Conservation (phyloP, 1,140 invertebrate genomes). For the Zaprionus taronus region DNA sequence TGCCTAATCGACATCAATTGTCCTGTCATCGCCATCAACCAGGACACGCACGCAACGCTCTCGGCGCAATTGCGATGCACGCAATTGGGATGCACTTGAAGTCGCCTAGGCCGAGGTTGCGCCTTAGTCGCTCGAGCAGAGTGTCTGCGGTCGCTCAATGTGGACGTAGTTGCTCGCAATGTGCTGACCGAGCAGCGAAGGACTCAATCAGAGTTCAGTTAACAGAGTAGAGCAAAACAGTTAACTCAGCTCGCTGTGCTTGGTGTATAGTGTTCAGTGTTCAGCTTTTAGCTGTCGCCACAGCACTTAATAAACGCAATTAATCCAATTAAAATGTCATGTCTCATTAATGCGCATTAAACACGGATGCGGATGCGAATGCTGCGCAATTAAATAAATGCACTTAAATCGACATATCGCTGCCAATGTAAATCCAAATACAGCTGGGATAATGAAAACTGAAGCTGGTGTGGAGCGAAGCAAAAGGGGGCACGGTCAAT, state of each 20-base stretch:
- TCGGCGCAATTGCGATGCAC: not conserved
- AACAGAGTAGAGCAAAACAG: constrained; percentile 1
- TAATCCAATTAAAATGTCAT: constrained; percentile 83
- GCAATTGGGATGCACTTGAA: too few species aligned
- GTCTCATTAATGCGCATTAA: constrained; percentile 79
- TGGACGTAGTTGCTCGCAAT: constrained; percentile 14
- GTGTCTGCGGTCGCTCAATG: constrained; percentile 16
- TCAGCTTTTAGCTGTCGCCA: constrained; percentile 41
- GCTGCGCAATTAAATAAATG: constrained; percentile 79
- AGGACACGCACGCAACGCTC: not conserved
- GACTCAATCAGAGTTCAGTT: constrained; percentile 37
- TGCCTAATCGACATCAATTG: constrained; percentile 6
- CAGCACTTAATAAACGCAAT: constrained; percentile 77
- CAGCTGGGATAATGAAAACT: not conserved
- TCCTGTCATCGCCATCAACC: constrained; percentile 10
- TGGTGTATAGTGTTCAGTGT: constrained; percentile 33
- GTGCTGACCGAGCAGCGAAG: constrained; percentile 29
- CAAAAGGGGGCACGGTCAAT: constrained; percentile 17
- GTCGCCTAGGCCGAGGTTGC: too few species aligned
- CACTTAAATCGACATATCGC: constrained; percentile 65
- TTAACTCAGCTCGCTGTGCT: not conserved
- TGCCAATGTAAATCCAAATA: constrained; percentile 55
- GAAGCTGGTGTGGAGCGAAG: not conserved
- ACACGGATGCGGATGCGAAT: constrained; percentile 60
- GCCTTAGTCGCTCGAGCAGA: too few species aligned